phyloP scores from a whole-genome alignment of 2,113 vertebrate genomes.

The Ptilonorhynchus violaceus region DNA sequence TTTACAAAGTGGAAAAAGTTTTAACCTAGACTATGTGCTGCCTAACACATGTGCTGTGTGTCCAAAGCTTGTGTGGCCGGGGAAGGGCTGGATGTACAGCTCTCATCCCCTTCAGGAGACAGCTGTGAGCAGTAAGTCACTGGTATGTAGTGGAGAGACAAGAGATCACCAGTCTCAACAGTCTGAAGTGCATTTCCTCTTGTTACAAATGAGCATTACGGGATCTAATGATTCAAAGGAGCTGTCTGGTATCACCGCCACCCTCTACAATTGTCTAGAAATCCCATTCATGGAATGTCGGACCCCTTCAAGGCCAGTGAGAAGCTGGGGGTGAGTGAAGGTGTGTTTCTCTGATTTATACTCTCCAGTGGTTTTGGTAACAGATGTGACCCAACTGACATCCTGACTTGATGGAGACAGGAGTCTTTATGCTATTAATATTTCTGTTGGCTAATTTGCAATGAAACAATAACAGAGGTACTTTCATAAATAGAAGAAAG shows the following conservation, averaged over 20 bases:
- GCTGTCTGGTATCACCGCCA: neutral
- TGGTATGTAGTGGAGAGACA: neutral
- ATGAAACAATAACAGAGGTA: neutral
- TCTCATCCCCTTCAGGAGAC: neutral
- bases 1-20: neutral
- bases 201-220: neutral
- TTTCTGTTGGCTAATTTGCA: neutral
- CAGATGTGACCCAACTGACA: neutral
- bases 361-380: neutral
- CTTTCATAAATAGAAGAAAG: neutral
- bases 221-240: neutral
- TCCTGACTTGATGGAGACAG: neutral
- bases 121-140: neutral
- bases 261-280: neutral
- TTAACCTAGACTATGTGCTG: neutral
- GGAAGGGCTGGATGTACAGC: neutral
- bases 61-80: neutral
- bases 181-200: neutral
- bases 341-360: neutral
- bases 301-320: neutral
- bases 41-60: fast-evolving
- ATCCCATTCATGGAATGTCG: neutral
- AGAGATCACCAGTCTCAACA: neutral
- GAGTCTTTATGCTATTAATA: neutral
- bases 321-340: neutral